These are phyloP conservation scores for Recurvirostra avosetta DNA, from an alignment of 2,113 vertebrate genomes.

Conservation along the genomic window DNA sequence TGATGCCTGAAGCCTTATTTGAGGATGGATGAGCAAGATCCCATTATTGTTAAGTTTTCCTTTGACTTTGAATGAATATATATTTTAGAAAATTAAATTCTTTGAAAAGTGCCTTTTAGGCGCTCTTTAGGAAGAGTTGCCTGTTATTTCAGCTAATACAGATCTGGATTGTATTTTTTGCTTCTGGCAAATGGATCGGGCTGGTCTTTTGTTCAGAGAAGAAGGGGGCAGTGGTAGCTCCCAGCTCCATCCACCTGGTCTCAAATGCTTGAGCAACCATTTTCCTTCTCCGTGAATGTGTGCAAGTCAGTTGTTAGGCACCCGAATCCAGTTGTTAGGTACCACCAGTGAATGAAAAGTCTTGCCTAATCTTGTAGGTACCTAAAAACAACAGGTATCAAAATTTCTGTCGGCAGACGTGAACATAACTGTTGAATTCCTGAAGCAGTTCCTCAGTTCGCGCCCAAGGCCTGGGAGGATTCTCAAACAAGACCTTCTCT, in stretches of 20 bases:
- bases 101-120: rapidly evolving
- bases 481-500: not conserved
- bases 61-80: not conserved
- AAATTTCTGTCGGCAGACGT: not conserved
- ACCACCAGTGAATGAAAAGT: not conserved
- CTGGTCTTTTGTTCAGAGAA: not conserved
- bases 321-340: not conserved
- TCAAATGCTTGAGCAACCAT: not conserved
- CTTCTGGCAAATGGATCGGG: not conserved
- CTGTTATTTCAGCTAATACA: not conserved
- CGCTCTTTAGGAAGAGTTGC: not conserved
- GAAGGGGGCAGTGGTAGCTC: not conserved
- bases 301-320: not conserved
- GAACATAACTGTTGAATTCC: not conserved
- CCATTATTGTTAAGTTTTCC: not conserved
- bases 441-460: not conserved
- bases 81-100: not conserved
- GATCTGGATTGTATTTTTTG: not conserved
- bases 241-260: not conserved
- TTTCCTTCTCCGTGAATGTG: not conserved
- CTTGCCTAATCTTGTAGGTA: not conserved
- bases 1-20: not conserved
- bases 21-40: not conserved
- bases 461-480: not conserved
- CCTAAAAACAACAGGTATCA: not conserved